Base-by-base conservation (phyloP, 2,113 vertebrate genomes). In the Poicephalus meyeri region DNA sequence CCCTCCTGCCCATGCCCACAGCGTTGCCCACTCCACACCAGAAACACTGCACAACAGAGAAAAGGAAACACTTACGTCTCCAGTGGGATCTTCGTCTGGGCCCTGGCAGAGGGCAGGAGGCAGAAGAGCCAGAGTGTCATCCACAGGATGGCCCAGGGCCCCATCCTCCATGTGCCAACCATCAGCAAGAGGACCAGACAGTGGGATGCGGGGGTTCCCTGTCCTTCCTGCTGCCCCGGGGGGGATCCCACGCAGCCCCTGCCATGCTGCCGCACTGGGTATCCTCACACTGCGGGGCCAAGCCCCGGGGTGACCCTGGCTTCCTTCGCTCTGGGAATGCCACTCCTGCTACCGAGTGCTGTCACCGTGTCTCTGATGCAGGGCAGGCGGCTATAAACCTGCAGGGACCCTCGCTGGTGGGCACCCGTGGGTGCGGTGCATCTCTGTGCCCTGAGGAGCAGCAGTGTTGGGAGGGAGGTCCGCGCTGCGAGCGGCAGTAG, bases 61-160 rank as follows among this genome's bases (percentile, higher is more conserved):
- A 16, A 80, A 24, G 26, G 44, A 16, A 74, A 78, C 86, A 98
- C 99, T 99, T 97, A 99, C 99, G 97, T 99, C 95, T 99, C 99
- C 90, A 98, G 98, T 13, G 99, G 97, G 96, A 99, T 98, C 98
- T 96, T 98, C 80, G 97, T 97, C 98, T 99, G 98, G 24, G 97
- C 98, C 56, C 93, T 68, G 2, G 97, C 81, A 8, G 95, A 83
- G 65, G 97, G 90, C 95, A 97, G 96, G 61, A 98, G 71, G 46
- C 96, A 84, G 64, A 94, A 86, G 35, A 98, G 97, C 6, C 88
- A 89, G 88, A 98, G 95, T 91, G 98, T 97, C 95, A 98, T 98
- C 98, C 98, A 98, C 53, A 93, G 85, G 61, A 96, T 63, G 85
- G 97, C 93, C 86, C 97, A 53, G 95, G 87, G 79, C 46, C 24